Conservation (phyloP, 2,888 invertebrate genomes). For the Pristionchus japonicus region DNA sequence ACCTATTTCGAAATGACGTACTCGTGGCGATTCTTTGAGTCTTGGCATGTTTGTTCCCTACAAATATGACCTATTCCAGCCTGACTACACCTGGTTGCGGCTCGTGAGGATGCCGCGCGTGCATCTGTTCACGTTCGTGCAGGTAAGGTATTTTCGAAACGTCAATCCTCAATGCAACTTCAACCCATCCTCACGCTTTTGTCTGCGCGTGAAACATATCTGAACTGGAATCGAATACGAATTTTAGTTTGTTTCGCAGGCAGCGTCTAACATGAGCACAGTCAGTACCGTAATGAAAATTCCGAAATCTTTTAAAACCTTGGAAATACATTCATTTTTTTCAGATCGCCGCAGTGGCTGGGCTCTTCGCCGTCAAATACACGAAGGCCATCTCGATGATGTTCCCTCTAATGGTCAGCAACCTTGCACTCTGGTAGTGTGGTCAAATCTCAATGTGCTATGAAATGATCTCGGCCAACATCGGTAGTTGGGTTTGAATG, state of each 20-base stretch:
- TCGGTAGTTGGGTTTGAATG: too few relatives aligned
- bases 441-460: too few relatives aligned
- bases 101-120: slow-evolving; percentile 73
- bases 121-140: slow-evolving; percentile 77
- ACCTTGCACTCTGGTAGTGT: too few relatives aligned
- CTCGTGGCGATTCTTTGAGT: too few relatives aligned
- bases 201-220: too few relatives aligned
- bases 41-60: too few relatives aligned
- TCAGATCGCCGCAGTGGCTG: slow-evolving; percentile 62
- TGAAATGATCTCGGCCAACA: too few relatives aligned
- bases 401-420: slow-evolving; percentile 54
- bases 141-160: too few relatives aligned
- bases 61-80: slow-evolving; percentile 55
- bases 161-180: too few relatives aligned
- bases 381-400: slow-evolving; percentile 66
- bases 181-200: too few relatives aligned
- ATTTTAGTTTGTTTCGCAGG: background rate
- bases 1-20: too few relatives aligned
- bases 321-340: background rate
- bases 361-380: slow-evolving; percentile 76
- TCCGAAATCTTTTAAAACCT: background rate
- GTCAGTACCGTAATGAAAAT: background rate
- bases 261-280: too few relatives aligned
- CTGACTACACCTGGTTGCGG: slow-evolving; percentile 72
- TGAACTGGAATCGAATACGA: background rate